Evolutionary conservation across 2,797 vertebrate genomes (phyloP).

Genomic region (Nasua narica): DNA sequence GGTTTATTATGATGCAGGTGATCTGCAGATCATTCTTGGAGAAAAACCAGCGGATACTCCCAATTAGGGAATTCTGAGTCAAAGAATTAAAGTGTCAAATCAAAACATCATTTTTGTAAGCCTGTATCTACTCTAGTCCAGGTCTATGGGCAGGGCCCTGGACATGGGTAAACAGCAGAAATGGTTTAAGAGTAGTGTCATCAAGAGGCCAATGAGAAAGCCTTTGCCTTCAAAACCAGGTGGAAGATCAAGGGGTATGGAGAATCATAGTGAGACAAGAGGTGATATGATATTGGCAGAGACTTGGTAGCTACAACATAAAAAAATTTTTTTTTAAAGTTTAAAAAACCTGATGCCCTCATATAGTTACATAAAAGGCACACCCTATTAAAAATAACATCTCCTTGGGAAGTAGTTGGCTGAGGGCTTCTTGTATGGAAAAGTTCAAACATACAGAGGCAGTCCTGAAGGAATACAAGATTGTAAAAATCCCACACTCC

Average conservation of each 20-base stretch:
- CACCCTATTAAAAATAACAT: neutral
- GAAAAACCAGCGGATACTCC: neutral
- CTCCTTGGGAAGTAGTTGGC: neutral
- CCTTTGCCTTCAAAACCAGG: neutral
- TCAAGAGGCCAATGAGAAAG: neutral
- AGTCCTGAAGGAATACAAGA: neutral
- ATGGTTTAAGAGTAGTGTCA: neutral
- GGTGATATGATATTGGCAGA: neutral
- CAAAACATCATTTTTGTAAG: neutral
- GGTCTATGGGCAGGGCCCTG: neutral
- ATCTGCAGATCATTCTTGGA: neutral
- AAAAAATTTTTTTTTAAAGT: neutral
- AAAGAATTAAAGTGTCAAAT: neutral
- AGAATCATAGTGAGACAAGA: neutral
- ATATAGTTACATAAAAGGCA: neutral
- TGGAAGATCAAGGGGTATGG: neutral
- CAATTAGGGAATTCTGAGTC: neutral
- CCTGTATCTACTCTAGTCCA: neutral
- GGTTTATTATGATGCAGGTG: neutral
- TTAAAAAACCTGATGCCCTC: neutral
- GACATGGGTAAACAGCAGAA: neutral
- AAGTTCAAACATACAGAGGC: neutral
- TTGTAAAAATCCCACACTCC: neutral
- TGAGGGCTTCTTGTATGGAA: neutral
- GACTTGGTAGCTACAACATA: neutral